Evolutionary conservation across 2,113 vertebrate genomes (phyloP), one percentile per base, ranked within the genome.

Genomic region (Scolopax mira): DNA sequence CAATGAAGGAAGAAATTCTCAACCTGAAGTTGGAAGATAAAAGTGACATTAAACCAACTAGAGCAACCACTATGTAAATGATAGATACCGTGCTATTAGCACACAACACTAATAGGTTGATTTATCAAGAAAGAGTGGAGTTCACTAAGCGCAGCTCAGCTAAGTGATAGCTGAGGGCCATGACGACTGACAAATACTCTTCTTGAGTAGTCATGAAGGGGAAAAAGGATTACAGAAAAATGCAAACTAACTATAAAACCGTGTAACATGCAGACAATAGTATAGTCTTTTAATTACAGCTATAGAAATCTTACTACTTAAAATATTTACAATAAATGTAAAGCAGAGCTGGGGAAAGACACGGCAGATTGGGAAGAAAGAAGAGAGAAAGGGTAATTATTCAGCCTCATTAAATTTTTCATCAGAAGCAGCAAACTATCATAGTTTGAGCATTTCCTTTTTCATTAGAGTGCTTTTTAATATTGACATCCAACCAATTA

Each of bases 401-500:
- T 93, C 92, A 85, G 79, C 52, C 73, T 96, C 90, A 94, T 93
- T 97, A 96, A 89, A 92, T 88, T 96, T 94, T 96, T 93, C 91
- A 94, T 95, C 94, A 96, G 67, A 85, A 94, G 78, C 62, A 93
- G 61, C 42, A 88, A 97, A 91, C 67, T 93, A 95, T 70, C 89
- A 75, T 90, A 92, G 85, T 92, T 89, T 62, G 64, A 92, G 66
- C 82, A 80, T 89, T 92, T 96, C 73, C 80, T 91, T 96, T 96
- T 94, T 94, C 90, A 94, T 97, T 96, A 96, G 65, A 75, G 54
- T 70, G 80, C 83, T 93, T 95, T 96, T 95, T 95, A 95, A 94
- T 95, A 97, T 84, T 91, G 92, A 96, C 95, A 95, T 94, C 78
- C 78, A 95, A 94, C 88, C 94, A 97, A 95, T 96, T 97, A 97